Evolutionary conservation across 2,113 vertebrate genomes (phyloP), one percentile per base, ranked within the genome.

Genomic region (Callospermophilus lateralis): DNA sequence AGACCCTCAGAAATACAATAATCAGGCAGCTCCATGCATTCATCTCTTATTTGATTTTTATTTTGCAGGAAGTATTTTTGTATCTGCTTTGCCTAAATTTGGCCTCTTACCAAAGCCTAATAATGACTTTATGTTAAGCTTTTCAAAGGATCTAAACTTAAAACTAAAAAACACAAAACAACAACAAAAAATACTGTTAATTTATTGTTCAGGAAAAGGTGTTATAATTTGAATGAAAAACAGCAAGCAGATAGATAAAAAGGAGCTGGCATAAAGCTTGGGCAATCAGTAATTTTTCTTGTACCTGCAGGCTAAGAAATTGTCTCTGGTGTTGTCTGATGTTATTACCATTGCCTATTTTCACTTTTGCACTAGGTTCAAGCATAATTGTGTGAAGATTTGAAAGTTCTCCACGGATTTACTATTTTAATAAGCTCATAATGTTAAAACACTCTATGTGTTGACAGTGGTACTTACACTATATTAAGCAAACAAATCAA

Each of bases 71-170:
- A 96, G 90, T 67, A 95, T 96, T 97, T 97, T 97, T 96, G 86
- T 97, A 96, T 97, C 85, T 97, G 81, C 89, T 97, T 97, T 97
- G 97, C 95, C 96, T 96, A 97, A 98, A 98, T 96, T 97, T 98
- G 95, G 95, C 97, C 94, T 96, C 92, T 97, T 98, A 97, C 96
- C 96, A 98, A 98, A 97, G 70, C 48, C 95, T 98, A 98, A 98
- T 98, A 98, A 98, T 97, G 95, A 97, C 22, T 93, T 70, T 95
- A 98, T 97, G 93, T 97, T 98, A 97, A 98, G 97, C 97, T 98
- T 98, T 96, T 97, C 12, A 48, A 97, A 98, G 74, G 42, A 98
- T 97, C 91, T 98, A 96, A 97, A 90, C 74, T 98, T 98, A 98
- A 26, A 24, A 96, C 89, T 97, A 76, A 96, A 74, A 51, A n/a